Conservation (phyloP, 2,888 invertebrate genomes). For the Eristalis tenax region DNA sequence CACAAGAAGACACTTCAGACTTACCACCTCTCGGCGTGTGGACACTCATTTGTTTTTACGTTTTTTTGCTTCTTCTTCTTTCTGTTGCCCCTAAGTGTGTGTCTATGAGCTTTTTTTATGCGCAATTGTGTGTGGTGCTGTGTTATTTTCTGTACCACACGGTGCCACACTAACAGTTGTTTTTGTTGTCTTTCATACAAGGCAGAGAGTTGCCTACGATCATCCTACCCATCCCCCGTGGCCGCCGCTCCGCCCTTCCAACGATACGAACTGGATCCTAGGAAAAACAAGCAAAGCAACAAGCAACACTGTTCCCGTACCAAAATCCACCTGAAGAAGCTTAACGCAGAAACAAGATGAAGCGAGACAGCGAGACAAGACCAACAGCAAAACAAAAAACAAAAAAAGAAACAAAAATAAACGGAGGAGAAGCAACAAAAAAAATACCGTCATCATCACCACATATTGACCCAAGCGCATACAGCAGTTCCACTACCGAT, state of each 20-base stretch:
- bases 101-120: conserved; percentile 3
- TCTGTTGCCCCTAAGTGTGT: conserved; percentile 14
- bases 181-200: conserved; percentile 38
- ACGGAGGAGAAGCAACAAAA: conserved; percentile 12
- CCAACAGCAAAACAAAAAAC: not conserved
- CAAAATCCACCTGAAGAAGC: conserved; percentile 62
- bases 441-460: conserved; percentile 52
- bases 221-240: conserved; percentile 9
- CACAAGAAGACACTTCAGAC: conserved; percentile 56
- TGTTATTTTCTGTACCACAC: conserved; percentile 49
- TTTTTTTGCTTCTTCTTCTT: not conserved
- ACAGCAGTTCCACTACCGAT: conserved; percentile 31
- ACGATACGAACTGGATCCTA: conserved; percentile 60
- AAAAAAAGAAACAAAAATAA: not conserved
- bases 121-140: not conserved
- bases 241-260: conserved; percentile 39
- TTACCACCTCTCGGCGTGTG: conserved; percentile 51
- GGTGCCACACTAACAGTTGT: conserved; percentile 57
- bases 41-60: conserved; percentile 23
- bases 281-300: conserved; percentile 25
- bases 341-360: conserved; percentile 45
- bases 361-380: conserved; percentile 43
- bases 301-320: conserved; percentile 1
- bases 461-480: conserved; percentile 67
- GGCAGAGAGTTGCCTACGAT: conserved; percentile 43